Evolutionary conservation across 2,113 vertebrate genomes (phyloP).

Genomic region (Limanda limanda): DNA sequence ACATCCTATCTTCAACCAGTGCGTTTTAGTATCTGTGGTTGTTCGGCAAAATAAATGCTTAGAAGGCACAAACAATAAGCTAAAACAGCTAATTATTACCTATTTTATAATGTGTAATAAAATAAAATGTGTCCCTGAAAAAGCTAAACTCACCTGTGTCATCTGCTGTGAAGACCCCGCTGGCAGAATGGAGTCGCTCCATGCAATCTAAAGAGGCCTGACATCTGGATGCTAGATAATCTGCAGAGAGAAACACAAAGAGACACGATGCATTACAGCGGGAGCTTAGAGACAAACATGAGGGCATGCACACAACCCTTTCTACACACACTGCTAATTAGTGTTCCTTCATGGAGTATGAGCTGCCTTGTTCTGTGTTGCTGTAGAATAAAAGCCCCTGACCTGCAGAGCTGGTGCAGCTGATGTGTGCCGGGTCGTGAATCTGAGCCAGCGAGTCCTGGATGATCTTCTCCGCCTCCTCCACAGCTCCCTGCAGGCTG

Average conservation of each 20-base stretch:
- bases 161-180: slow-evolving; percentile 79
- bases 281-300: background rate
- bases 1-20: background rate
- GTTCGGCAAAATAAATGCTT: too few species aligned
- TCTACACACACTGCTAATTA: background rate
- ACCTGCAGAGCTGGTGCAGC: slow-evolving; percentile 93
- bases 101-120: background rate
- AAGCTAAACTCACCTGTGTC: slow-evolving; percentile 81
- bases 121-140: background rate
- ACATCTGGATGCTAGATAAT: slow-evolving; percentile 91
- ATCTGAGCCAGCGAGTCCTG: slow-evolving; percentile 87
- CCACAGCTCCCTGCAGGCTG: slow-evolving; percentile 80
- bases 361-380: background rate
- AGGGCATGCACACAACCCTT: background rate
- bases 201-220: slow-evolving; percentile 84
- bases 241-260: slow-evolving; percentile 71
- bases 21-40: too few species aligned
- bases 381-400: slow-evolving; percentile 8
- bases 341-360: background rate
- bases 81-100: too few species aligned
- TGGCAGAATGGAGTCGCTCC: slow-evolving; percentile 81
- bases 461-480: slow-evolving; percentile 86
- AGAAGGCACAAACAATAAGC: too few species aligned
- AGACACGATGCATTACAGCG: background rate
- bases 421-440: slow-evolving; percentile 89